phyloP scores from a whole-genome alignment of 2,113 vertebrate species.

The Garra rufa region DNA sequence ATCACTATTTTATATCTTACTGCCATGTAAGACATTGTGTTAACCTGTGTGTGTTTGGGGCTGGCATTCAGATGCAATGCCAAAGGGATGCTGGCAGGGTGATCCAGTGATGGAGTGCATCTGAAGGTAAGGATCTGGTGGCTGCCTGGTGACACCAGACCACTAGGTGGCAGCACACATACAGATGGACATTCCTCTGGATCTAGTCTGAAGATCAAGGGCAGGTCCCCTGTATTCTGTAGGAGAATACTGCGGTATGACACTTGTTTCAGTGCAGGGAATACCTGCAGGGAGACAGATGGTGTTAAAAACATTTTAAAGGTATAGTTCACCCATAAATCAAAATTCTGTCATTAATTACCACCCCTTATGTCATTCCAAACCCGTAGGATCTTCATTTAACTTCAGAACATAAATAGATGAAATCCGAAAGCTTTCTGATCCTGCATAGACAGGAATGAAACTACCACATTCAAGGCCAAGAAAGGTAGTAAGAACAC shows the following conservation, averaged over 20 bases:
- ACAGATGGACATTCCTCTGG: slow-evolving; percentile 68
- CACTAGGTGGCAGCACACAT: slow-evolving; percentile 78
- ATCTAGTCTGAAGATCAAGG: slow-evolving; percentile 80
- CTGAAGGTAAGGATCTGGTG: slow-evolving; percentile 86
- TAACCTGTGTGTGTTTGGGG: slow-evolving; percentile 81
- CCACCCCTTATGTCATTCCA: too few species aligned
- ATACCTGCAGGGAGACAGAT: slow-evolving; percentile 73
- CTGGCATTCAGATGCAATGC: slow-evolving; percentile 83
- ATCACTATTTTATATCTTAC: background rate
- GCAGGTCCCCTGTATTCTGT: slow-evolving; percentile 76
- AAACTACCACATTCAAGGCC: too few species aligned
- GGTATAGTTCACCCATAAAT: too few species aligned
- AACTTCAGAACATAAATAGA: too few species aligned
- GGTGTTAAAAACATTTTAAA: background rate
- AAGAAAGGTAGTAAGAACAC: too few species aligned
- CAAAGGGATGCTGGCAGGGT: slow-evolving; percentile 71
- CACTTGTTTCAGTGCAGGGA: slow-evolving; percentile 76
- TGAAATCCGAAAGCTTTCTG: too few species aligned
- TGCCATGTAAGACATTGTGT: background rate
- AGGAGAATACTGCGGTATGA: slow-evolving; percentile 82
- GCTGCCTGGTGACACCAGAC: slow-evolving; percentile 77
- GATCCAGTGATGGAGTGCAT: slow-evolving; percentile 73
- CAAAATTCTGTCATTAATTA: too few species aligned
- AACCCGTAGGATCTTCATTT: too few species aligned
- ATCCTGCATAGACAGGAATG: too few species aligned